Evolutionary conservation across 1,140 invertebrate genomes (phyloP), one percentile per base, ranked within the genome.

Genomic region (Cylas formicarius): DNA sequence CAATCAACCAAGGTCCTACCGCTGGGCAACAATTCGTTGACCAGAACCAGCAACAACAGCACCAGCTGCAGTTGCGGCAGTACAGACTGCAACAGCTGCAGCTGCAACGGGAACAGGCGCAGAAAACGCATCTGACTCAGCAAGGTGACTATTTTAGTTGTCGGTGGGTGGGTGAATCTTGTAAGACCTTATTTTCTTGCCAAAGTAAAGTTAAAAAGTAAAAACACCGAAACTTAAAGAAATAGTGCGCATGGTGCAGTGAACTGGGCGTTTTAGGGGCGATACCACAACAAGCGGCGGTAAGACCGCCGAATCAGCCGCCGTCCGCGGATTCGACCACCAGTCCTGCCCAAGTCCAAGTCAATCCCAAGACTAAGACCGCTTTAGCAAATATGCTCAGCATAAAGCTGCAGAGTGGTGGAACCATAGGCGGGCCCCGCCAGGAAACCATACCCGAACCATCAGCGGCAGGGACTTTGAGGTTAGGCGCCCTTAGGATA

Each of bases 361-460:
- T 92, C 21, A 91, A 90, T 61, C 78, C 88, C 0, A 92, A 92
- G 66, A 94, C 92, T 4, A 97, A 96, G 73, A 95, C 91, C 1
- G 92, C 92, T 0, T 68, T 97, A 14, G 91, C 92, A 5, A 93
- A 94, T 66, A 89, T 96, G 82, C 70, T 97, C 32, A 95, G 83
- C 53, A 94, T 82, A 60, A 76, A 91, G 28, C 70, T 95, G 67
- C 74, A 51, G 58, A 63, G 67, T 52, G 57, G 69, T 50, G 57
- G 60, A 16, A 43, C 57, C 47, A 44, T 57, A 45, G 43, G 53
- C 8, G 53, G 48, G n/a, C 32, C 44, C 2, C 58, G 56, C 10
- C 48, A 51, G 3, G 56, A 69, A 48, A 38, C 58, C 42, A 56
- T 72, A 3, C 65, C 71, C 27, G 75, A 80, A 52, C 76, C 74